Conservation (phyloP, 2,888 invertebrate genomes). For the Zele albiditarsus region DNA sequence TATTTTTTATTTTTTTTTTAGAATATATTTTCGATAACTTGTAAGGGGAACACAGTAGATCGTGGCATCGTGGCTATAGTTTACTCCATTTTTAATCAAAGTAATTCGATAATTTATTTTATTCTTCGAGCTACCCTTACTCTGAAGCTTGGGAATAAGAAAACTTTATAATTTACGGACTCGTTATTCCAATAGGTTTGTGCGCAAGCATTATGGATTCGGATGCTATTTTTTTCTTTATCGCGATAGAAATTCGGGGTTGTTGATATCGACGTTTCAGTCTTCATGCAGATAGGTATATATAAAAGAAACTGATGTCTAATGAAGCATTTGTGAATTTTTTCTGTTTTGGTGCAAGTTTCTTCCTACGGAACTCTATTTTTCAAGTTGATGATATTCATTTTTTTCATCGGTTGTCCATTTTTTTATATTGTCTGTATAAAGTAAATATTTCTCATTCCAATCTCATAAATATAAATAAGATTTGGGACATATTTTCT, state of each 20-base stretch:
- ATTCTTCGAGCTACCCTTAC: constrained; percentile 53
- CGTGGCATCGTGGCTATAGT: constrained; percentile 10
- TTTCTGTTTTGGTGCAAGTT: neutral
- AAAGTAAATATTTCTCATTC: constrained; percentile 51
- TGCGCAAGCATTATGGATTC: constrained; percentile 23
- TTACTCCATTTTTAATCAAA: constrained; percentile 59
- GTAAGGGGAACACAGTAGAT: constrained; percentile 40
- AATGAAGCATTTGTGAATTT: neutral
- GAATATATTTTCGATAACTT: constrained; percentile 53
- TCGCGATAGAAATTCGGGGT: constrained; percentile 1
- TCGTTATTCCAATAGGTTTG: constrained; percentile 47
- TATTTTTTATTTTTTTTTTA: constrained; percentile 42
- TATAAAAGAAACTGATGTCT: neutral
- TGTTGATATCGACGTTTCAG: neutral
- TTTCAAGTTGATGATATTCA: neutral
- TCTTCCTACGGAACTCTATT: neutral
- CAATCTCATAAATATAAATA: constrained; percentile 55
- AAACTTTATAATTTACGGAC: constrained; percentile 61
- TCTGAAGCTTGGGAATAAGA: constrained; percentile 50
- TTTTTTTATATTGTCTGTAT: neutral
- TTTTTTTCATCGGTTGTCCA: neutral
- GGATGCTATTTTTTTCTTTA: constrained; percentile 47
- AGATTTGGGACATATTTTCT: constrained; percentile 44
- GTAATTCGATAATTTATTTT: constrained; percentile 63
- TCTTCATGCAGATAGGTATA: neutral